Evolutionary conservation across 1,140 invertebrate species (phyloP).

Genomic region (Cheumatopsyche charites): DNA sequence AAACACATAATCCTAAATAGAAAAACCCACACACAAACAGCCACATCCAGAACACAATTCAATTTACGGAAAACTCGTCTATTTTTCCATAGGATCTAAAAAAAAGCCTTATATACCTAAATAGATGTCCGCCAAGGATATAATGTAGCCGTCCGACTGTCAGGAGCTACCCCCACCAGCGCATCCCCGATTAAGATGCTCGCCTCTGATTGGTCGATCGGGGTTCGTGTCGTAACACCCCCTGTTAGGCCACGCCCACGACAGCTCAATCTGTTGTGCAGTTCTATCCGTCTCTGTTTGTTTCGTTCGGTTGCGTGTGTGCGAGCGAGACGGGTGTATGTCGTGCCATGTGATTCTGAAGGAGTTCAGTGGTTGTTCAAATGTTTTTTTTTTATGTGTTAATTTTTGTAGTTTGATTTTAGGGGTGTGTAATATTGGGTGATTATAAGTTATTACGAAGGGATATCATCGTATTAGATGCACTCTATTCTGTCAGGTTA

Average conservation of each 20-base stretch:
- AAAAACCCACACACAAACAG: too few relatives aligned
- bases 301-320: not conserved
- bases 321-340: not conserved
- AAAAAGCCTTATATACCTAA: slow-evolving; percentile 2
- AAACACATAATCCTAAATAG: too few relatives aligned
- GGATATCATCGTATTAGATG: too few relatives aligned
- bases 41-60: too few relatives aligned
- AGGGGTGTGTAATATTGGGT: too few relatives aligned
- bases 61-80: too few relatives aligned
- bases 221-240: not conserved
- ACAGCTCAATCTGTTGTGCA: slow-evolving; percentile 4
- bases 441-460: too few relatives aligned
- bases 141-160: slow-evolving; percentile 14
- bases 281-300: not conserved
- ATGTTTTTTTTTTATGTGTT: too few relatives aligned
- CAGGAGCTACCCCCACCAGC: slow-evolving; percentile 13
- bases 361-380: not conserved
- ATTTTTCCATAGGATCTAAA: not conserved
- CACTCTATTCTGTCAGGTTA: too few relatives aligned
- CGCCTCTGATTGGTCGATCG: not conserved
- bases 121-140: not conserved
- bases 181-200: slow-evolving; percentile 15
- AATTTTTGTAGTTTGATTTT: too few relatives aligned
- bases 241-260: not conserved
- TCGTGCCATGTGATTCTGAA: slow-evolving; percentile 3